phyloP scores from a whole-genome alignment of 2,113 vertebrate genomes.

The Panurus biarmicus region DNA sequence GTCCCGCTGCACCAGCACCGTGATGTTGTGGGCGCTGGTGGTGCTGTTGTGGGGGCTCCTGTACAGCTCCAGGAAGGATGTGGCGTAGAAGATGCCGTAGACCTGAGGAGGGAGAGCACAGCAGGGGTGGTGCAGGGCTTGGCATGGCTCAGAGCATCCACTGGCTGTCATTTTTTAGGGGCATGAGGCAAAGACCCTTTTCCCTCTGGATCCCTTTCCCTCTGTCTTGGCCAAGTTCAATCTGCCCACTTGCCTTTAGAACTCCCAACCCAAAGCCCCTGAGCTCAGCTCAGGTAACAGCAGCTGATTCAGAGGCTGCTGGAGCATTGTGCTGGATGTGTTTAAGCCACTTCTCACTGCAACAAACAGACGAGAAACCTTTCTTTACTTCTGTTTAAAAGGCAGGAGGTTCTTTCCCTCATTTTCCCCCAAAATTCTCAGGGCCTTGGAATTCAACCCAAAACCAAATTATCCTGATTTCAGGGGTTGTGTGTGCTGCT shows the following conservation, averaged over 20 bases:
- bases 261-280: not conserved
- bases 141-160: not conserved
- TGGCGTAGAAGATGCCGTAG: constrained; percentile 90
- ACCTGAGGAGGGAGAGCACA: constrained; percentile 60
- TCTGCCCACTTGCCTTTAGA: not conserved
- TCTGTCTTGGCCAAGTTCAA: not conserved
- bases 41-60: constrained; percentile 74
- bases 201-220: not conserved
- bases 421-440: not conserved
- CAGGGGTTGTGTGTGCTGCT: not conserved
- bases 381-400: not conserved
- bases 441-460: not conserved
- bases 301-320: not conserved
- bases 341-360: not conserved
- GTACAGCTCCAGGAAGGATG: constrained; percentile 91
- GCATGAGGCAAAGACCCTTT: not conserved
- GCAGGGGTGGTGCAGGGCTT: not conserved
- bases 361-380: not conserved
- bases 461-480: not conserved
- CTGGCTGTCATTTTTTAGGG: not conserved
- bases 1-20: constrained; percentile 79
- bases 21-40: constrained; percentile 72
- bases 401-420: not conserved
- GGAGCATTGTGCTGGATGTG: not conserved
- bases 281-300: not conserved